phyloP scores from a whole-genome alignment of 2,113 vertebrate species.

The Patagioenas fasciata region DNA sequence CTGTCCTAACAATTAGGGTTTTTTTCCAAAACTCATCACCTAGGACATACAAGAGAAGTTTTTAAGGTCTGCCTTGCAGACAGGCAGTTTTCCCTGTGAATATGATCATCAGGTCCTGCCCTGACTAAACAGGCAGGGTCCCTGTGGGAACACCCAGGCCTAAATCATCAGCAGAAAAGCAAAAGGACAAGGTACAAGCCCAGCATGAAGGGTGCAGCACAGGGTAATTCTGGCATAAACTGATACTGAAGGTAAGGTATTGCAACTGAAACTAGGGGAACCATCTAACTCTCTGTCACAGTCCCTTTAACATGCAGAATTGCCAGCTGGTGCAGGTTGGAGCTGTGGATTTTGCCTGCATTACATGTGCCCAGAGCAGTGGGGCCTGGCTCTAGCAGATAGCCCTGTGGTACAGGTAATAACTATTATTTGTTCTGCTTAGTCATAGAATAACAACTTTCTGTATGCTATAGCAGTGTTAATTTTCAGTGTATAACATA shows the following conservation, averaged over 20 bases:
- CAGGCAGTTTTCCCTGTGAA: background rate
- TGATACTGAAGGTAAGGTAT: background rate
- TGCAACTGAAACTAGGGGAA: background rate
- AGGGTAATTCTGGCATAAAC: background rate
- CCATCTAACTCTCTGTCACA: background rate
- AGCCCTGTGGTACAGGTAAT: background rate
- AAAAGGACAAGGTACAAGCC: background rate
- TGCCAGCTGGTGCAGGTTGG: background rate
- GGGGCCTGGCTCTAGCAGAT: background rate
- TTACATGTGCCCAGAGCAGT: background rate
- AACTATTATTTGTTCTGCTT: background rate
- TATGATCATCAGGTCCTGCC: background rate
- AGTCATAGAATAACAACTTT: background rate
- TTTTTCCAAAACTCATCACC: background rate
- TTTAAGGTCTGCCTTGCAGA: background rate
- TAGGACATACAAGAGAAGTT: background rate
- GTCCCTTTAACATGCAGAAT: background rate
- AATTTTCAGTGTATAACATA: background rate
- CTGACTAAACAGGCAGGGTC: background rate
- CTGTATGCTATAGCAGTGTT: background rate
- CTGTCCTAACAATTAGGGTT: background rate
- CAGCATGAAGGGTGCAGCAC: background rate
- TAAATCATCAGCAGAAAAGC: background rate
- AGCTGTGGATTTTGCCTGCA: background rate
- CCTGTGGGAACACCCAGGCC: background rate